Conservation (phyloP, 2,113 vertebrate genomes). For the Chamaetylas fuelleborni region DNA sequence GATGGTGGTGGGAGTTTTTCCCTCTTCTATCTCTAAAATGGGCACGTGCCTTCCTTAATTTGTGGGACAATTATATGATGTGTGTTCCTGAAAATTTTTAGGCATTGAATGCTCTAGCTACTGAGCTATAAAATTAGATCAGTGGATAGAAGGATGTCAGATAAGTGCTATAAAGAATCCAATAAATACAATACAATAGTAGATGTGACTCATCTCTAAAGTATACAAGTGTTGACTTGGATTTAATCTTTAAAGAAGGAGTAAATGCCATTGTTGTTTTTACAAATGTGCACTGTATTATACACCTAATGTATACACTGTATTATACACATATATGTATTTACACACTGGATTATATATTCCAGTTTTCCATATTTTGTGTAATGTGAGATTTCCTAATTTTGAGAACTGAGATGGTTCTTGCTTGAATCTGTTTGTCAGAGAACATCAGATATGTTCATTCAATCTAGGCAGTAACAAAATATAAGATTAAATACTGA, state of each 20-base stretch:
- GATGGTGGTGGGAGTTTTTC: not conserved
- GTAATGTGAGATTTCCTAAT: not conserved
- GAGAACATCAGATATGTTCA: not conserved
- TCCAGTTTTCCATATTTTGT: not conserved
- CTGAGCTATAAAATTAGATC: not conserved
- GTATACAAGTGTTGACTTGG: not conserved
- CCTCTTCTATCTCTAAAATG: not conserved
- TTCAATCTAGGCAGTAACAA: not conserved
- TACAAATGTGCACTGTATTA: not conserved
- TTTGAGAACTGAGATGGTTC: not conserved
- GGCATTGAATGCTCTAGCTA: not conserved
- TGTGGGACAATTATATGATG: not conserved
- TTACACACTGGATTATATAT: not conserved
- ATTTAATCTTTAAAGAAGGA: not conserved
- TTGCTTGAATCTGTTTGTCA: not conserved
- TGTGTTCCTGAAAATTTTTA: not conserved
- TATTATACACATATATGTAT: too few relatives aligned
- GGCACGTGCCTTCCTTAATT: not conserved
- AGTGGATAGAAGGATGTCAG: not conserved
- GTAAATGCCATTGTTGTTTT: not conserved
- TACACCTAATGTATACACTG: too few relatives aligned
- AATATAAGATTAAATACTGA: not conserved
- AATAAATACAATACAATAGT: not conserved
- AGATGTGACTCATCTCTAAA: not conserved
- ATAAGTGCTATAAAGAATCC: not conserved